These are phyloP conservation scores for Oncorhynchus keta DNA, from an alignment of 2,113 vertebrate species.

Conservation along the genomic window DNA sequence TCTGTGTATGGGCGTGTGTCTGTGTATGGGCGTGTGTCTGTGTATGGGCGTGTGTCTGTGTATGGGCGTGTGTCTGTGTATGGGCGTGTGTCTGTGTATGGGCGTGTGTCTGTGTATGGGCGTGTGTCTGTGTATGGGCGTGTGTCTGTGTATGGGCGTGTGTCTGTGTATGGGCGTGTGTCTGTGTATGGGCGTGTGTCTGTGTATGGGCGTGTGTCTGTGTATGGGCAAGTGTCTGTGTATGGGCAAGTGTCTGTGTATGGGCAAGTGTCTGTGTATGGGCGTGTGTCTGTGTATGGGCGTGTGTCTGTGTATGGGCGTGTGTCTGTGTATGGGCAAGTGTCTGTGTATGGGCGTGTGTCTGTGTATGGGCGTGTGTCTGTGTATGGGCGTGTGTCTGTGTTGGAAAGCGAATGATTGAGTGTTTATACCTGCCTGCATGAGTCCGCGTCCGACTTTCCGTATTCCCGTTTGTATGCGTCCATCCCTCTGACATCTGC, in stretches of 20 bases:
- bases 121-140: background rate
- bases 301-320: background rate
- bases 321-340: background rate
- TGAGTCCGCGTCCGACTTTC: background rate
- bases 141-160: background rate
- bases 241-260: background rate
- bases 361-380: background rate
- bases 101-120: constrained; percentile 20
- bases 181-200: background rate
- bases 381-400: constrained; percentile 17
- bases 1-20: too few relatives aligned
- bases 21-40: background rate
- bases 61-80: background rate
- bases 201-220: constrained; percentile 17
- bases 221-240: background rate
- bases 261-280: background rate
- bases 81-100: background rate
- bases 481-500: constrained; percentile 19
- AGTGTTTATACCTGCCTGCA: constrained; percentile 28
- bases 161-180: background rate
- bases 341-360: background rate
- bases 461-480: constrained; percentile 1
- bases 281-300: background rate
- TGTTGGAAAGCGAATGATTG: background rate
- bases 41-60: background rate